Conservation (phyloP, 2,797 vertebrate genomes). For the Lycodopsis pacificus region DNA sequence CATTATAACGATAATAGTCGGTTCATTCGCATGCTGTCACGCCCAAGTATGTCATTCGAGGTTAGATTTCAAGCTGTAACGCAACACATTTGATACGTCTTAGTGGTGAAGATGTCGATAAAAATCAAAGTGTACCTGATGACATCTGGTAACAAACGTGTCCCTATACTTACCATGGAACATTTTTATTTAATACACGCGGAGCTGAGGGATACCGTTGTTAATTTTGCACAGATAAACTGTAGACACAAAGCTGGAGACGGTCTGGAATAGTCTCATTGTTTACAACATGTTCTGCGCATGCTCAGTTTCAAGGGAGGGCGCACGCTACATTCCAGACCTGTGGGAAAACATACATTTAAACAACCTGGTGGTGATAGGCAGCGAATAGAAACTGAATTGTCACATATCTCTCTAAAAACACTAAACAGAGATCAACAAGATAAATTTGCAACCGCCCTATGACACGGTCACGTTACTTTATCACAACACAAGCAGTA, state of each 20-base stretch:
- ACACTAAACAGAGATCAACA: background rate
- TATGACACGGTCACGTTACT: background rate
- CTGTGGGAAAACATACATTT: slow-evolving; percentile 52
- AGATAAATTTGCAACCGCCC: fast-evolving
- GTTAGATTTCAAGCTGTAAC: slow-evolving; percentile 59
- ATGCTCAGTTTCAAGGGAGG: slow-evolving; percentile 80
- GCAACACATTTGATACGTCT: slow-evolving; percentile 73
- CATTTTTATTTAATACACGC: slow-evolving; percentile 61
- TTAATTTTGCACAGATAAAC: slow-evolving; percentile 68
- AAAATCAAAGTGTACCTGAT: slow-evolving; percentile 57
- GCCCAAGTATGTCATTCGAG: slow-evolving; percentile 80
- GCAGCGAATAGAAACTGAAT: background rate
- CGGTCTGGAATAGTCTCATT: slow-evolving; percentile 85
- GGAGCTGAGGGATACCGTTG: slow-evolving; percentile 32
- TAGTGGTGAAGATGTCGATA: slow-evolving; percentile 63
- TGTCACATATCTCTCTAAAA: background rate
- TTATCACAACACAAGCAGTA: background rate
- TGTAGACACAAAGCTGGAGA: slow-evolving; percentile 83
- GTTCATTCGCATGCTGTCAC: slow-evolving; percentile 76
- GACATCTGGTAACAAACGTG: slow-evolving; percentile 51
- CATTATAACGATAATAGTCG: slow-evolving; percentile 16
- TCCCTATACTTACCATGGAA: slow-evolving; percentile 78
- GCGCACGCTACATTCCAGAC: slow-evolving; percentile 58
- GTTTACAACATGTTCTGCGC: slow-evolving; percentile 85
- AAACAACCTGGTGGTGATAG: background rate